Conservation (phyloP, 2,797 vertebrate genomes). For the Leptatherina wallacei region DNA sequence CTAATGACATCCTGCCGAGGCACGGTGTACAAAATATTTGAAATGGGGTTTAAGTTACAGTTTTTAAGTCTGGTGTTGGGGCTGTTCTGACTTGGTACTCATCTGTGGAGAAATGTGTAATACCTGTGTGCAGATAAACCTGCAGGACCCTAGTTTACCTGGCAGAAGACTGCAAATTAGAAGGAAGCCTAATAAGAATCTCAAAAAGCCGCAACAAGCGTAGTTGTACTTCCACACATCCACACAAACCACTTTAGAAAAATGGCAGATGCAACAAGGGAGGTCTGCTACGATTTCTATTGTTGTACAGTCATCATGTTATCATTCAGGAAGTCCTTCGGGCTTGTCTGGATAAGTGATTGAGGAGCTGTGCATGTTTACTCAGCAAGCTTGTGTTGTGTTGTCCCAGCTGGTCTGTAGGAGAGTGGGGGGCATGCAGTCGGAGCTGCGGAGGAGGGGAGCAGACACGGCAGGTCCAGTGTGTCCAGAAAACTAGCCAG, state of each 20-base stretch:
- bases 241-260: neutral
- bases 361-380: slow-evolving; percentile 57
- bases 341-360: slow-evolving; percentile 49
- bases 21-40: slow-evolving; percentile 19
- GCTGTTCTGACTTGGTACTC: slow-evolving; percentile 46
- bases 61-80: slow-evolving; percentile 23
- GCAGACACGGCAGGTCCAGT: slow-evolving; percentile 83
- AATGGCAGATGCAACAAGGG: neutral
- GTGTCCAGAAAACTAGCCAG: slow-evolving; percentile 78
- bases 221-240: slow-evolving; percentile 13
- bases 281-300: slow-evolving; percentile 12
- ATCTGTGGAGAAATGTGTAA: slow-evolving; percentile 39
- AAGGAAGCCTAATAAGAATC: neutral
- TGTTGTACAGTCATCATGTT: slow-evolving; percentile 26
- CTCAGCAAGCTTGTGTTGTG: slow-evolving; percentile 63
- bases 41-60: slow-evolving; percentile 53
- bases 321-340: slow-evolving; percentile 40
- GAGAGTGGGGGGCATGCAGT: slow-evolving; percentile 89
- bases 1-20: slow-evolving; percentile 6
- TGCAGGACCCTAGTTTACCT: slow-evolving; percentile 1
- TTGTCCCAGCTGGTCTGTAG: slow-evolving; percentile 87
- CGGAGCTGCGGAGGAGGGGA: slow-evolving; percentile 86
- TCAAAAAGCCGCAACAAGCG: neutral
- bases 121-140: slow-evolving; percentile 9
- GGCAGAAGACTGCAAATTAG: slow-evolving; percentile 6